Conservation (phyloP, 2,113 vertebrate species). For the Embiotoca jacksoni region DNA sequence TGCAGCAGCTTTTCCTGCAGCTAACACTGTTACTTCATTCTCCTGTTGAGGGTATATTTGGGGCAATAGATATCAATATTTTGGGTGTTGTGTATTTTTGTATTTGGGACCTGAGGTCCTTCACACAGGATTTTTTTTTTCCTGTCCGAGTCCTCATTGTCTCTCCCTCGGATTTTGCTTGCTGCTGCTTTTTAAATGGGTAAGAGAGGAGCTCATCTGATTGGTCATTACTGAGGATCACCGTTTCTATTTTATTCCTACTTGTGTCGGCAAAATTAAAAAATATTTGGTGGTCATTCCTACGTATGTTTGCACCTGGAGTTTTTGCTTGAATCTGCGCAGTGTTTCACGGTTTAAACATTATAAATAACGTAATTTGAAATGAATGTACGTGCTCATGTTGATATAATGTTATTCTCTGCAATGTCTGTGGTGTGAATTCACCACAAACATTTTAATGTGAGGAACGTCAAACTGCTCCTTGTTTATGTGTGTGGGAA, state of each 20-base stretch:
- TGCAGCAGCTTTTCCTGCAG: no score
- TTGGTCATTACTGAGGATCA: constrained; percentile 10
- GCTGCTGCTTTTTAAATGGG: background rate
- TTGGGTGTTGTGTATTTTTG: background rate
- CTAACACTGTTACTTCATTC: no score
- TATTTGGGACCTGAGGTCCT: background rate
- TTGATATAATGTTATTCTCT: no score
- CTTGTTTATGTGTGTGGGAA: no score
- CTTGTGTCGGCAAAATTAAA: background rate
- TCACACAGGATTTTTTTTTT: background rate
- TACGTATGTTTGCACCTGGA: background rate
- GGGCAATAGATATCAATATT: background rate
- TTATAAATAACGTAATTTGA: no score
- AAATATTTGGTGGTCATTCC: no score
- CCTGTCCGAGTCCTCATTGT: background rate
- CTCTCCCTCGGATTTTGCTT: background rate
- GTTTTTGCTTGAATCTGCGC: background rate
- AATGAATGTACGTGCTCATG: no score
- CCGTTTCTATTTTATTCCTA: background rate
- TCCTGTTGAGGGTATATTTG: background rate
- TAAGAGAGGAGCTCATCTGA: background rate
- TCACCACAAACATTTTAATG: no score
- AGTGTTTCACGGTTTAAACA: no score
- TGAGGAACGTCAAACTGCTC: no score
- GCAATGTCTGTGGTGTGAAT: no score